Evolutionary conservation across 2,888 invertebrate genomes (phyloP).

Genomic region (Synergus gifuensis): DNA sequence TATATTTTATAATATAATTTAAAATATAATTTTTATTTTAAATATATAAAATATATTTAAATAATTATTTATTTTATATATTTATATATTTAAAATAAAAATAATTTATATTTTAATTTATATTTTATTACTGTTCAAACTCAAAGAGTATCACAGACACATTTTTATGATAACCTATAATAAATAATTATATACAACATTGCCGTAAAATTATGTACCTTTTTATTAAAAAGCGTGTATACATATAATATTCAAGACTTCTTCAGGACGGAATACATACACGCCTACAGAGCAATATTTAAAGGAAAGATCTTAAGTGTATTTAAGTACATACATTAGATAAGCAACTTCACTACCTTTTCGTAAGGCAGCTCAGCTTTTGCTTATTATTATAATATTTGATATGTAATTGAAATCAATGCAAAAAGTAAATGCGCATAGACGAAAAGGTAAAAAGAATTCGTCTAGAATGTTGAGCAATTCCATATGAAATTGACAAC

Average conservation of each 20-base stretch:
- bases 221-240: conserved; percentile 35
- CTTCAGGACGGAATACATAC: conserved; percentile 40
- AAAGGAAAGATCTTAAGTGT: conserved; percentile 28
- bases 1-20: no score
- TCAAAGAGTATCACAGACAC: no score
- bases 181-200: background rate
- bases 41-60: no score
- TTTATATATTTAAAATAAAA: no score
- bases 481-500: background rate
- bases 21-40: no score
- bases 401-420: conserved; percentile 14
- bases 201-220: conserved; percentile 2
- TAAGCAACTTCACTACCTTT: background rate
- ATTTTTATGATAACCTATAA: background rate
- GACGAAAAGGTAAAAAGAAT: conserved; percentile 12
- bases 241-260: conserved; percentile 21
- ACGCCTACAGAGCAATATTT: background rate
- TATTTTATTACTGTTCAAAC: background rate
- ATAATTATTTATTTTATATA: no score
- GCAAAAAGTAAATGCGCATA: background rate
- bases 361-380: background rate
- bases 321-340: conserved; percentile 11
- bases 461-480: conserved; percentile 11
- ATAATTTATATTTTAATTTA: no score
- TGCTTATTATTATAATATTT: conserved; percentile 10